Evolutionary conservation across 2,113 vertebrate species (phyloP), one percentile per base, ranked within the genome.

Genomic region (Muntiacus reevesi): DNA sequence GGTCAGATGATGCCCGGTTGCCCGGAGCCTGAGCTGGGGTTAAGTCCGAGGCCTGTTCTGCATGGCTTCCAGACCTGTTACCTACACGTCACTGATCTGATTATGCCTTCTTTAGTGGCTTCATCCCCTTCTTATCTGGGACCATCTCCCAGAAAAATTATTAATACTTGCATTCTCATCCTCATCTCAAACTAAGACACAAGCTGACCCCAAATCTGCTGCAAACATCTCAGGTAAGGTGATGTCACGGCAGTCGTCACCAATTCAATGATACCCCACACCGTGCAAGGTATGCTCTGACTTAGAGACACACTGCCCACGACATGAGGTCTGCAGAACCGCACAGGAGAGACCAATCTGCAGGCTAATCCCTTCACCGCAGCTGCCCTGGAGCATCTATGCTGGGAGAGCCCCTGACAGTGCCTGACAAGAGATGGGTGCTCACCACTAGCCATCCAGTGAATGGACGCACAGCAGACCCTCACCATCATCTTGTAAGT

Each of bases 381-480:
- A 67, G 17, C 45, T 6, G 23, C 2, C 25, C 55, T 10, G 17
- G 21, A 89, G 17, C 71, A 21, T 55, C 91, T 45, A 11, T 36
- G 30, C 36, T n/a, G 23, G 71, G 71, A 45, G 12, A 81, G 13
- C 2, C 21, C 47, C 14, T 28, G 25, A 9, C 2, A 17, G 25
- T 3, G 6, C 40, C 54, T 13, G 33, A 25, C 17, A 13, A 2
- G 2, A 9, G 25, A 23, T 2, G 15, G 6, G 5, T 33, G 33
- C 50, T 82, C 55, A 40, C 28, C 55, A 15, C 27, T 3, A 25
- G 27, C 23, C 59, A 13, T 54, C 82, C 62, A 33, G 83, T 17
- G 57, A 71, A 43, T 28, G 16, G 89, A 87, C 2, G 0, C 15
- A 15, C 7, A 21, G 4, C 25, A 52, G 23, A 60, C n/a, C 59